Conservation (phyloP, 2,113 vertebrate species). For the Pseudopipra pipra region DNA sequence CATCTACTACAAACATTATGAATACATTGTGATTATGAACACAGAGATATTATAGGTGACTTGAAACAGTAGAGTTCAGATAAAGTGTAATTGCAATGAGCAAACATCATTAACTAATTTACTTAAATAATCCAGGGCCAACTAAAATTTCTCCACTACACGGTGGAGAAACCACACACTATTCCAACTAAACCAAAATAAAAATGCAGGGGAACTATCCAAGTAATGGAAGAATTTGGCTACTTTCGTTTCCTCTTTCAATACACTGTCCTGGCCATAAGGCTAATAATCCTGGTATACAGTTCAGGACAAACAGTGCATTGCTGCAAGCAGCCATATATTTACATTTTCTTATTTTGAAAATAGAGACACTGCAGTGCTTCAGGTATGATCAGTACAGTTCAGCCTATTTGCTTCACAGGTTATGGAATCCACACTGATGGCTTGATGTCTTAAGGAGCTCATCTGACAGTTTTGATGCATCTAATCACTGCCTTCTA, state of each 20-base stretch:
- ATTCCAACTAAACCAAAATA: not conserved
- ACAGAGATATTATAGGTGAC: not conserved
- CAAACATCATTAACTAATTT: not conserved
- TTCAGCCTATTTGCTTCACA: not conserved
- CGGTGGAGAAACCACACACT: not conserved
- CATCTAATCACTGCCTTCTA: not conserved
- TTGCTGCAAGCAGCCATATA: not conserved
- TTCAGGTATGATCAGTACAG: not conserved
- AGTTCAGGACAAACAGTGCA: not conserved
- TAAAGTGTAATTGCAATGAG: not conserved
- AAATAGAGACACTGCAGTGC: not conserved
- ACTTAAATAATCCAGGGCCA: not conserved
- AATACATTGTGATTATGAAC: not conserved
- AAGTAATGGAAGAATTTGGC: not conserved
- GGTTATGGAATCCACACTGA: not conserved
- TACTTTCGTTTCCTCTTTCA: not conserved
- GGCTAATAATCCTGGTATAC: not conserved
- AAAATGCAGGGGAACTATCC: not conserved
- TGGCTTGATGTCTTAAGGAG: not conserved
- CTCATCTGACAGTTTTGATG: not conserved
- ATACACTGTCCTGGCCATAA: not conserved
- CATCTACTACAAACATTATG: not conserved
- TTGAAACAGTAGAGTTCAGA: not conserved
- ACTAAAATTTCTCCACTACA: not conserved
- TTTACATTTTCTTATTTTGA: not conserved